A percentile compares a stretch with the other conserved stretches of the same genome.
Conservation (phyloP, 1,140 invertebrate genomes). For the Micrasema longulum region DNA sequence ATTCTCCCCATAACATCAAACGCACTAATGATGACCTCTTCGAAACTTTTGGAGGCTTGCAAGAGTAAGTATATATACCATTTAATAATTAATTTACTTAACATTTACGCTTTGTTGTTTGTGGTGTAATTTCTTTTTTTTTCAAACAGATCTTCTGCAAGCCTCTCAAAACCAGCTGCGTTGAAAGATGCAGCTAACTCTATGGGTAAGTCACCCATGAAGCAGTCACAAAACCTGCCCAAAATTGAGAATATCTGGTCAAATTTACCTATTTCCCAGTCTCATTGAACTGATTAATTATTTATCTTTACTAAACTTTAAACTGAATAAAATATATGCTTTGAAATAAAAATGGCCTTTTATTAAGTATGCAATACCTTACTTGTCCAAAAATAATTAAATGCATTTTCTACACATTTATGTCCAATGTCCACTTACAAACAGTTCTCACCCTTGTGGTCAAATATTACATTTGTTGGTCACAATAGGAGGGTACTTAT, state of each 20-base stretch:
- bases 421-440: too few species aligned
- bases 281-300: conserved; percentile 56
- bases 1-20: conserved; percentile 87
- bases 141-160: conserved; percentile 59
- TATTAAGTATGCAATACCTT: too few species aligned
- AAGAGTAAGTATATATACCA: conserved; percentile 65
- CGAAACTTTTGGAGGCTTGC: conserved; percentile 63
- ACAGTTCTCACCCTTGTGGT: too few species aligned
- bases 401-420: too few species aligned
- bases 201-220: conserved; percentile 32
- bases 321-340: conserved; percentile 33
- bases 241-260: conserved; percentile 64
- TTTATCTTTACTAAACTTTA: conserved; percentile 23
- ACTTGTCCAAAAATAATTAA: too few species aligned
- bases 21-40: conserved; percentile 76
- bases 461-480: too few species aligned
- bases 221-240: conserved; percentile 52
- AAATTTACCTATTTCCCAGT: conserved; percentile 61
- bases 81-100: too few species aligned
- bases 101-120: too few species aligned
- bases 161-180: conserved; percentile 58
- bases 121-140: too few species aligned
- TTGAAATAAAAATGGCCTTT: too few species aligned
- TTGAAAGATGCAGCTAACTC: conserved; percentile 57
- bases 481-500: too few species aligned